Base-by-base conservation (phyloP, 1,140 invertebrate genomes). In the Thaumatotibia leucotreta region DNA sequence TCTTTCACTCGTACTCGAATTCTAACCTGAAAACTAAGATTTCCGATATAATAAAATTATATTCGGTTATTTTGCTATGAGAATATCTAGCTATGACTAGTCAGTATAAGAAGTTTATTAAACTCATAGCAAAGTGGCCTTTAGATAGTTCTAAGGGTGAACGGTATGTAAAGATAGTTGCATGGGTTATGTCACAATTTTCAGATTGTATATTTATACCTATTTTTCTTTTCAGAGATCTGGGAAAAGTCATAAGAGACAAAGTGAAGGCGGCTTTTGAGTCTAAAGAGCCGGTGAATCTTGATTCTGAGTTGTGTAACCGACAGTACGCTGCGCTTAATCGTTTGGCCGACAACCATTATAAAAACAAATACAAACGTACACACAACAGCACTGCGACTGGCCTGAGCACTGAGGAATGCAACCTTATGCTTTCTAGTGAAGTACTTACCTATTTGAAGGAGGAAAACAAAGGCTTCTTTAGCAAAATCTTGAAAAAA, bases 111-210 rank as follows among this genome's bases (percentile, higher is more conserved):
- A 93, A 94, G 83, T 96, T 95, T 84, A 83, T 95, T 20, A 93
- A 93, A 88, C 87, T 97, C 67, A 92, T 97, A 69, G 93, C 96
- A 84, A 94, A 94, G 82, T 97, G 96, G 96, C 96, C 96, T 29
- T 70, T 96, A 27, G 96, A 97, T 85, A 87, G 91, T 73, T 91
- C 91, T 10, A 97, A 97, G 92, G 83, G 88, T 23, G 94, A 94
- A 80, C 95, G 95, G 96, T 96, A 91, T 90, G 82, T 76, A 68
- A 63, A 61, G 27, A 54, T 65, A 67, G 6, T 10, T 67, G 27
- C 1, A 65, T 20, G 39, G 24, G 10, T 45, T 29, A 45, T 35
- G 52, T 65, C 33, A 62, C 14, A 32, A 62, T 33, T 27, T 65
- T 29, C 10, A 39, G 10, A 10, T n/a, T 22, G 11, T 11, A 22